Evolutionary conservation across 2,113 vertebrate species (phyloP).

Genomic region (Microtus richardsoni): DNA sequence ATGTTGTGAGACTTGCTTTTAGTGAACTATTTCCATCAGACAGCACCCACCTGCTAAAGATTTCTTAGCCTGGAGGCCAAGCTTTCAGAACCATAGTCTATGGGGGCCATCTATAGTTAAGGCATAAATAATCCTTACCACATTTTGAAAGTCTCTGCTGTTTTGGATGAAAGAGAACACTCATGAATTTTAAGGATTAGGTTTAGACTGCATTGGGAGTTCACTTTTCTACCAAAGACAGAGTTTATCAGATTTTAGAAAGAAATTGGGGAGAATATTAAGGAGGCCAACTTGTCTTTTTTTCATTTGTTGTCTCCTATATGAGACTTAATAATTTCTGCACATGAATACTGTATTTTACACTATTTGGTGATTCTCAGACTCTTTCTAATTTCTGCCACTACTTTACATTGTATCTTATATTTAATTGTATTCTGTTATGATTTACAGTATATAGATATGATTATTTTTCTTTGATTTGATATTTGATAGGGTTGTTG

Average conservation of each 20-base stretch:
- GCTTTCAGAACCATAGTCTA: not conserved
- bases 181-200: not conserved
- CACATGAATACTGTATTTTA: not conserved
- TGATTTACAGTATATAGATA: not conserved
- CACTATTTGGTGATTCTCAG: not conserved
- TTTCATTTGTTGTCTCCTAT: not conserved
- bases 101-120: not conserved
- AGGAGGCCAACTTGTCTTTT: not conserved
- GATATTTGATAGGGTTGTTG: not conserved
- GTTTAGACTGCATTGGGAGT: not conserved
- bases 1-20: no score
- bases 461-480: not conserved
- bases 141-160: not conserved
- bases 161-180: not conserved
- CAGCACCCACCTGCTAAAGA: not conserved
- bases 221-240: not conserved
- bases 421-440: not conserved
- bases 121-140: not conserved
- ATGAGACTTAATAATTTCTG: not conserved
- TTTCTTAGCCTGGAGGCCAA: not conserved
- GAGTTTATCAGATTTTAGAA: not conserved
- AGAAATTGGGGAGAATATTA: not conserved
- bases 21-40: not conserved
- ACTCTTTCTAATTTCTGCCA: not conserved
- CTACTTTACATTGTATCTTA: not conserved